Evolutionary conservation across 2,797 vertebrate genomes (phyloP), one percentile per base, ranked within the genome.

Genomic region (Triplophysa bombifrons): DNA sequence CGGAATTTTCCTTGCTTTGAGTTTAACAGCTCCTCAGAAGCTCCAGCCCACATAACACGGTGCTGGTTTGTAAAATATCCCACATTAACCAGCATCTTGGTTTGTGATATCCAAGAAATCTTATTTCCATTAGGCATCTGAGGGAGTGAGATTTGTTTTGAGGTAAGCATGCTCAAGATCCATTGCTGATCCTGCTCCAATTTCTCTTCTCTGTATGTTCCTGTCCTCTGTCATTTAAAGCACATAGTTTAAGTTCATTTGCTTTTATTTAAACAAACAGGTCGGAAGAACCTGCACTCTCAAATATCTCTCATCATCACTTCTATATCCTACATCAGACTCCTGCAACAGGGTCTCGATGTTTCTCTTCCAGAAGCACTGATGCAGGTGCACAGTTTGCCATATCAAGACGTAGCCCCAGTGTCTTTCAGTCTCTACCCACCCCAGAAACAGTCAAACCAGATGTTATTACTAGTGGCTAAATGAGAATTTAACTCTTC

Each of bases 341-440:
- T 41, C 60, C 19, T 22, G 10, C 44, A 30, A 30, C 30, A 30
- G 30, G 30, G 30, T 30, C 30, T 30, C 30, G 30, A 30, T 30
- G 30, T 51, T 16, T 30, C 12, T 11, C 51, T 78, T 67, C 34
- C 5, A 46, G 19, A 22, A 58, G 50, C 38, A 30, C 50, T 78
- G 68, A 69, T 60, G 22, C 64, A 34, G 13, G 11, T 34, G 41
- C n/a, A 41, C n/a, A 72, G 56, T 71, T 13, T 19, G 50, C 89
- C 91, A 90, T 85, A 89, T 90, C 75, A 69, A 17, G 72, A 82
- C 86, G 84, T 77, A 69, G 80, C 87, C 82, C 76, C 20, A 13
- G 53, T 70, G 53, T 53, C 75, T 85, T 85, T 88, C 81, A 89
- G 67, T 87, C 70, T 70, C 41, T 85, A 63, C 19, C 67, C 67